Conservation (phyloP, 2,797 vertebrate species). For the Xyrichtys novacula region DNA sequence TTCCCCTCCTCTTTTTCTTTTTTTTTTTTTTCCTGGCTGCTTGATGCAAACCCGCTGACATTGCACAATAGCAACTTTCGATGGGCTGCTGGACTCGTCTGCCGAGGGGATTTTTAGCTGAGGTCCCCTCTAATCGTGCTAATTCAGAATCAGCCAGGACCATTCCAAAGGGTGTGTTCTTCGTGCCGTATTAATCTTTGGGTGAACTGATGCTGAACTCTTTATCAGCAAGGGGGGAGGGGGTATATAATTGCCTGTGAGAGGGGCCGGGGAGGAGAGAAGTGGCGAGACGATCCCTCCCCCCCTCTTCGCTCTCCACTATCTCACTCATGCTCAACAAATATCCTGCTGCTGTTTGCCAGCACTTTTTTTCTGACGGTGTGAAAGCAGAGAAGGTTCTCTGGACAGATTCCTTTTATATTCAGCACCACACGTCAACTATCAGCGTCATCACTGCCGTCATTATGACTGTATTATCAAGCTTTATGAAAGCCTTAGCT, state of each 20-base stretch:
- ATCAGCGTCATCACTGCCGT: slow-evolving; percentile 17
- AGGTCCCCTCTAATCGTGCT: slow-evolving; percentile 66
- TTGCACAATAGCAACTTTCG: slow-evolving; percentile 74
- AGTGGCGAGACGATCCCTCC: slow-evolving; percentile 49
- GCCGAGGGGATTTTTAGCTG: slow-evolving; percentile 57
- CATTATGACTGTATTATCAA: slow-evolving; percentile 6
- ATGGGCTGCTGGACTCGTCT: slow-evolving; percentile 59
- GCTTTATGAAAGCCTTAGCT: slow-evolving; percentile 2
- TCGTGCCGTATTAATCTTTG: slow-evolving; percentile 75
- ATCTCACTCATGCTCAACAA: slow-evolving; percentile 47
- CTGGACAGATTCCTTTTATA: slow-evolving; percentile 24
- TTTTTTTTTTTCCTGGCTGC: slow-evolving; percentile 33
- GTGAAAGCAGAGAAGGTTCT: slow-evolving; percentile 12
- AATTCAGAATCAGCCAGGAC: slow-evolving; percentile 72
- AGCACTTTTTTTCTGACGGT: slow-evolving; percentile 16
- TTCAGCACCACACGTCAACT: slow-evolving; percentile 25
- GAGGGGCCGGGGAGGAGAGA: slow-evolving; percentile 34
- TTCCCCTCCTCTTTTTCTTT: slow-evolving; percentile 6
- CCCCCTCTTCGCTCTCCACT: slow-evolving; percentile 18
- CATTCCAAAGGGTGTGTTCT: slow-evolving; percentile 71
- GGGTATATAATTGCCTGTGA: slow-evolving; percentile 58
- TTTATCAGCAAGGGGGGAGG: slow-evolving; percentile 68
- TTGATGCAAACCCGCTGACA: slow-evolving; percentile 66
- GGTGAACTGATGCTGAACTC: slow-evolving; percentile 84
- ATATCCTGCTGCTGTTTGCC: slow-evolving; percentile 32